Conservation (phyloP, 2,888 invertebrate species). For the Lochmaea crataegi region DNA sequence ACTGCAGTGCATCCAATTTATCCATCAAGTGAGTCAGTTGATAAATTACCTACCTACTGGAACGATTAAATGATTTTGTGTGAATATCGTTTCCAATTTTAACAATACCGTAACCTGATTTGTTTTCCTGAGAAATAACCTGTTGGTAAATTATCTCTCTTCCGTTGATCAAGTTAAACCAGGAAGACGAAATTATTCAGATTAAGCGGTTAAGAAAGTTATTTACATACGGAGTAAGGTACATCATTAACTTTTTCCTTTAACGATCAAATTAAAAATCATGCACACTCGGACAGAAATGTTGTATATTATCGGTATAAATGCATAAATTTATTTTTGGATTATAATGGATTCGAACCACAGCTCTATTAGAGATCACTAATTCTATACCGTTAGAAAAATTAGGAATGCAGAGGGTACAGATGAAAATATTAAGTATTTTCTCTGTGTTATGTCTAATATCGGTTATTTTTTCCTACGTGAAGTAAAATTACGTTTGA, state of each 20-base stretch:
- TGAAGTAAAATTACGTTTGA: too few species aligned
- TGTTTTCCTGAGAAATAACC: conserved; percentile 43
- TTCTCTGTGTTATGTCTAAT: too few species aligned
- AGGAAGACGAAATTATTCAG: conserved; percentile 50
- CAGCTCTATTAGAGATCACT: too few species aligned
- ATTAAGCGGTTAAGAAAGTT: conserved; percentile 49
- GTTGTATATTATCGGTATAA: too few species aligned
- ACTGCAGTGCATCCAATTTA: not conserved
- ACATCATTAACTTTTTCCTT: not conserved
- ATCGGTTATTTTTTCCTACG: too few species aligned
- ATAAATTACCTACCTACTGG: conserved; percentile 16
- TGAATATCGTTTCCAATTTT: conserved; percentile 26
- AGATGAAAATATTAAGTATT: too few species aligned
- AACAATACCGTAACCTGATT: conserved; percentile 35
- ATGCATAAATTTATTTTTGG: too few species aligned
- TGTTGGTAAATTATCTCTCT: conserved; percentile 45
- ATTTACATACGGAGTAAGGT: conserved; percentile 37
- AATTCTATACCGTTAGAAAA: too few species aligned
- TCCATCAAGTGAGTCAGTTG: not conserved
- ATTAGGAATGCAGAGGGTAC: too few species aligned
- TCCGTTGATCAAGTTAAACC: conserved; percentile 41
- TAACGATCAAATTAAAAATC: not conserved
- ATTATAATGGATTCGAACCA: too few species aligned
- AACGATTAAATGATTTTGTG: conserved; percentile 31
- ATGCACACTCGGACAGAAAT: too few species aligned